Base-by-base conservation (phyloP, 2,888 invertebrate genomes). In the Ommatoiulus sabulosus region DNA sequence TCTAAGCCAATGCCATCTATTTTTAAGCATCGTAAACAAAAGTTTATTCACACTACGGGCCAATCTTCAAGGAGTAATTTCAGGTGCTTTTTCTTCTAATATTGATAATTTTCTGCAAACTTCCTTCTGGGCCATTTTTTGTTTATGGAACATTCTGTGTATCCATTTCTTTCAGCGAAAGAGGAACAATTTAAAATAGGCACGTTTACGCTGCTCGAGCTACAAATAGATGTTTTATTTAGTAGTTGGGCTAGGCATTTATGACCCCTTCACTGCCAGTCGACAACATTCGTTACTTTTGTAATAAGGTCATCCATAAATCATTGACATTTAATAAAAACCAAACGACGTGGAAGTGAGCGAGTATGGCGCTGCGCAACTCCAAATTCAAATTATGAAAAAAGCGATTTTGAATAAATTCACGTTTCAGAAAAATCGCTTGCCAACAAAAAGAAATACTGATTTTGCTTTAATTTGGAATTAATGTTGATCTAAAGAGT, bases 141-240 rank as follows among this genome's bases (percentile, higher is more conserved):
- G n/a, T 20, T n/a, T 8, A 63, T 20, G n/a, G 63, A 72, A 24
- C 1, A 10, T 72, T 24, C 24, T 24, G 24, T 8, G 72, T 24
- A 72, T 72, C 24, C 72, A 72, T 72, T 72, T 72, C 72, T 72
- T 72, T n/a, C 24, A 24, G 8, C 24, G 72, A 24, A 72, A 72
- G 24, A 24, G 24, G 24, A 24, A 72, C 72, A 72, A 72, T 72
- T 72, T 72, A 24, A 72, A 72, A 72, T 24, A 24, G 24, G 72
- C 72, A 72, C 63, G 63, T 63, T 20, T 20, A 20, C n/a, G n/a
- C n/a, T 20, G n/a, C 24, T 72, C 72, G 24, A 72, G 72, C 72
- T 72, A n/a, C 72, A 72, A 72, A 72, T 72, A 72, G 72, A 72
- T 72, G 72, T 72, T 72, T 72, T 72, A 72, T 72, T 72, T 72